These are phyloP conservation scores for Drosophila leontia DNA, from an alignment of 1,140 invertebrate genomes.

Conservation along the genomic window DNA sequence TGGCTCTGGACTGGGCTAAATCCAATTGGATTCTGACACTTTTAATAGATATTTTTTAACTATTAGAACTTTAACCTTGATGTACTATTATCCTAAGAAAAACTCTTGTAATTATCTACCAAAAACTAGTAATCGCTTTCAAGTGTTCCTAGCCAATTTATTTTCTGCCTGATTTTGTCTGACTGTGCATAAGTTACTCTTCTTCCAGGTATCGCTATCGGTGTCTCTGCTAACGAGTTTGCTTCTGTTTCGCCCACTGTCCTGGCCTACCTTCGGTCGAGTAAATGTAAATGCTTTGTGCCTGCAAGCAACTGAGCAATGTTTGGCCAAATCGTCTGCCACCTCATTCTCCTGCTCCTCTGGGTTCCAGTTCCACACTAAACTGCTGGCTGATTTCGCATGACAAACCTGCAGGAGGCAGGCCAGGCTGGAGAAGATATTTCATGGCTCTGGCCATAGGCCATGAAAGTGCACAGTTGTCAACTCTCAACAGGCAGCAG, in stretches of 20 bases:
- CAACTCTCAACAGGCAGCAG: slow-evolving; percentile 58
- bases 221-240: slow-evolving; percentile 27
- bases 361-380: background rate
- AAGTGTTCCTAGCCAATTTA: background rate
- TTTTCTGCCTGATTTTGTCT: background rate
- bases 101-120: background rate
- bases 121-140: background rate
- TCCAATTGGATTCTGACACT: background rate
- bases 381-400: slow-evolving; percentile 65
- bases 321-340: slow-evolving; percentile 59
- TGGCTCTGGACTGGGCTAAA: background rate
- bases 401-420: slow-evolving; percentile 74
- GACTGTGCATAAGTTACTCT: background rate
- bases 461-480: slow-evolving; percentile 78
- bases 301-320: slow-evolving; percentile 42
- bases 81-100: too few species aligned
- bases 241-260: slow-evolving; percentile 19
- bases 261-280: background rate
- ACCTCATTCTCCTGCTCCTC: background rate
- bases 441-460: slow-evolving; percentile 61
- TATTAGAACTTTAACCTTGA: background rate
- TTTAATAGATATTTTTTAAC: background rate
- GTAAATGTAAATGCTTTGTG: slow-evolving; percentile 64
- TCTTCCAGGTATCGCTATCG: slow-evolving; percentile 17
- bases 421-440: slow-evolving; percentile 43